phyloP scores from a whole-genome alignment of 2,888 invertebrate genomes.

The Lasioglossum pauxillum region DNA sequence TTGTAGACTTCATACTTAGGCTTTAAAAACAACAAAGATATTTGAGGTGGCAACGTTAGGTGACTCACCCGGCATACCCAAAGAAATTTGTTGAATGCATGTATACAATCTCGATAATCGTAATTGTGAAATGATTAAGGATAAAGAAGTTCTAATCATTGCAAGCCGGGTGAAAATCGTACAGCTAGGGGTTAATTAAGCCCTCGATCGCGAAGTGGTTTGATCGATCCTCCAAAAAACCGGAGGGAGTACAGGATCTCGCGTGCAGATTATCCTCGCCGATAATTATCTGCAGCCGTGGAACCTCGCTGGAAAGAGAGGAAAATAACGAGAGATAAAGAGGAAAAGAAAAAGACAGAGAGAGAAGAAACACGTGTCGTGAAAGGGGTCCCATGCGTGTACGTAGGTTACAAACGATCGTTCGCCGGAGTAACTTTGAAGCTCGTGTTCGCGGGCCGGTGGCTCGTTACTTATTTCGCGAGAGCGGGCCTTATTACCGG shows the following conservation, averaged over 20 bases:
- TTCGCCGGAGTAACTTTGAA: conserved; percentile 66
- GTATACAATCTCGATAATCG: too few species aligned
- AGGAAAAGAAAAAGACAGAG: background rate
- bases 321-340: background rate
- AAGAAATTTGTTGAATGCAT: too few species aligned
- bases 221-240: background rate
- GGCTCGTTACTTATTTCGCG: conserved; percentile 64
- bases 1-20: too few species aligned
- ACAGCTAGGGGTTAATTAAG: background rate
- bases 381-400: conserved; percentile 64
- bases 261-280: background rate
- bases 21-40: too few species aligned
- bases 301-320: background rate
- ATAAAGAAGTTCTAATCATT: background rate
- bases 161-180: too few species aligned
- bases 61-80: too few species aligned
- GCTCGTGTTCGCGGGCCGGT: conserved; percentile 41
- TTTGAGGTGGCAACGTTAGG: too few species aligned
- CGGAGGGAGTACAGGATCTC: background rate
- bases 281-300: background rate
- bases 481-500: conserved; percentile 56
- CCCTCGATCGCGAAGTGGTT: background rate
- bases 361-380: conserved; percentile 53
- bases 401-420: conserved; percentile 65
- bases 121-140: background rate